Conservation (phyloP, 2,797 vertebrate genomes). For the Heliangelus exortis region DNA sequence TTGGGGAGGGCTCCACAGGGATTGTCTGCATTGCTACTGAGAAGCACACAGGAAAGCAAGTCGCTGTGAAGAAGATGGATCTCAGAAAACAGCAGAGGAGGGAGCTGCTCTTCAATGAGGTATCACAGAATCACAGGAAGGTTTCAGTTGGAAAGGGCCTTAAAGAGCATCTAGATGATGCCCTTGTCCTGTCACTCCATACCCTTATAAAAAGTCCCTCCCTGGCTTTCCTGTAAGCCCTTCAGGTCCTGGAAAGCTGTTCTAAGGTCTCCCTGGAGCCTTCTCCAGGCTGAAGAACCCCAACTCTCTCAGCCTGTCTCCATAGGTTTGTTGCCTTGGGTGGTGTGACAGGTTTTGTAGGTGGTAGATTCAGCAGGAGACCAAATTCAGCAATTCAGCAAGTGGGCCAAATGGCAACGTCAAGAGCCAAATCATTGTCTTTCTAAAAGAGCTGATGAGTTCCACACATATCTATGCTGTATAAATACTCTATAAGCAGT, state of each 20-base stretch:
- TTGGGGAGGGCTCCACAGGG: slow-evolving; percentile 96
- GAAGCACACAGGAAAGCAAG: slow-evolving; percentile 97
- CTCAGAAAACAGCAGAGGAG: slow-evolving; percentile 95
- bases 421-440: fast-evolving
- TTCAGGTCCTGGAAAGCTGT: too few species aligned
- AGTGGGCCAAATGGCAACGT: background rate
- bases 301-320: too few species aligned
- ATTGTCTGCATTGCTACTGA: slow-evolving; percentile 98
- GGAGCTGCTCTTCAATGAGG: slow-evolving; percentile 98
- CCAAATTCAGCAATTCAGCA: too few species aligned
- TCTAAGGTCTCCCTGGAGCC: too few species aligned
- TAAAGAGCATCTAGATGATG: too few species aligned
- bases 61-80: slow-evolving; percentile 99
- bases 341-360: fast-evolving
- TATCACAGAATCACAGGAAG: slow-evolving; percentile 31
- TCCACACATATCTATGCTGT: fast-evolving
- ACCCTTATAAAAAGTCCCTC: too few species aligned
- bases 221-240: too few species aligned
- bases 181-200: too few species aligned
- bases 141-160: too few species aligned
- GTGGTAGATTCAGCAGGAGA: fast-evolving
- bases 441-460: background rate
- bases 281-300: too few species aligned
- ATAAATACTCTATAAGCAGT: background rate
- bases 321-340: background rate